Evolutionary conservation across 2,797 vertebrate genomes (phyloP), one percentile per base, ranked within the genome.

Genomic region (Neosilurus mollespiculum): DNA sequence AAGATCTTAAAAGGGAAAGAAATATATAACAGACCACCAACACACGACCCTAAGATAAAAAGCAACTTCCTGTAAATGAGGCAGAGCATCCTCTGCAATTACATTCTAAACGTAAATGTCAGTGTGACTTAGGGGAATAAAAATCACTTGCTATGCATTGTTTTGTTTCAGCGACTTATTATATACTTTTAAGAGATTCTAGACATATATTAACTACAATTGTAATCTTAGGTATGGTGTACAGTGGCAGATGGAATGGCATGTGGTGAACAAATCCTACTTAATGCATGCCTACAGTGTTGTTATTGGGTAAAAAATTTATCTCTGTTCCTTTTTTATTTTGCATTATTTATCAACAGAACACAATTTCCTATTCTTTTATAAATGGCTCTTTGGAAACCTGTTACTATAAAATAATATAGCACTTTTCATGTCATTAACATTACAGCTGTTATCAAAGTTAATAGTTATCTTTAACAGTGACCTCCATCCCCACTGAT

Each of bases 1-100:
- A 81, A 59, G 24, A 85, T 81, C 62, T 67, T 34, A 11, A 78
- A 30, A 65, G 30, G 24, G n/a, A 71, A 58, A 49, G 37, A 54
- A n/a, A 77, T 9, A 11, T n/a, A n/a, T n/a, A 10, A 58, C 66
- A 53, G 83, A 77, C 83, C 79, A 81, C 79, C 80, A 34, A 69
- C 37, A 76, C 79, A 70, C 54, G 51, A 81, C 79, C 79, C 79
- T 61, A 24, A 81, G 59, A 72, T 56, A 30, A 58, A 64, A 30
- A 34, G 54, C 81, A 37, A 18, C 76, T 72, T 79, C 75, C 67
- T 85, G 73, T 78, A 65, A 10, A 61, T 61, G 56, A 81, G 5
- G 12, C 56, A 11, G 3, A 30, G 37, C 43, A 49, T 30, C n/a
- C 24, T 73, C 24, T 73, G 10, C 51, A 73, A 18, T 54, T 54